A percentile compares a stretch with the other conserved stretches of the same genome.
phyloP scores from a whole-genome alignment of 2,888 invertebrate species.

The Drosophila flavopinicola region DNA sequence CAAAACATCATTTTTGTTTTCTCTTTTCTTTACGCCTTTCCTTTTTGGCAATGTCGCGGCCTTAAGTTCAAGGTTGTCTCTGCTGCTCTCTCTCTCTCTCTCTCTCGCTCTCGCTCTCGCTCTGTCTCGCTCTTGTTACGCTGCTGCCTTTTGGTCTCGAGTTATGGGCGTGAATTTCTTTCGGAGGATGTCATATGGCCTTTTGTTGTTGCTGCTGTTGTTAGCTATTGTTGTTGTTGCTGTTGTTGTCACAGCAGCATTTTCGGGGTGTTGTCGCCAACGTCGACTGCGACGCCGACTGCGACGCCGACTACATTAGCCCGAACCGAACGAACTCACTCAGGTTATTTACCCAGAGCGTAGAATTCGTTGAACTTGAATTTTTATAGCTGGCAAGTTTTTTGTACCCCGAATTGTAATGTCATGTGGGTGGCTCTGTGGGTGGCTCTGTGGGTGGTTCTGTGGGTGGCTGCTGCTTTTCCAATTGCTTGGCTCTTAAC shows the following conservation, averaged over 20 bases:
- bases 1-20: constrained; percentile 34
- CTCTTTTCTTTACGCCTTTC: constrained; percentile 50
- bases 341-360: constrained; percentile 71
- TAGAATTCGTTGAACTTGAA: constrained; percentile 73
- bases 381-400: constrained; percentile 57
- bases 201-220: constrained; percentile 26
- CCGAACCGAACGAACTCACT: too few relatives aligned
- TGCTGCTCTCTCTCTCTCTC: constrained; percentile 24
- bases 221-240: constrained; percentile 13
- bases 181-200: constrained; percentile 58
- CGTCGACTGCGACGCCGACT: constrained; percentile 9
- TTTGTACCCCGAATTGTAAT: constrained; percentile 27
- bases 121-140: constrained; percentile 6
- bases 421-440: constrained; percentile 16
- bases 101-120: constrained; percentile 18
- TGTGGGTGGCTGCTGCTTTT: constrained; percentile 9
- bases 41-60: constrained; percentile 52
- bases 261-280: constrained; percentile 64
- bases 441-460: background rate
- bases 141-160: constrained; percentile 19
- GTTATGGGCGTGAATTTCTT: constrained; percentile 64
- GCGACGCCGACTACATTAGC: constrained; percentile 27
- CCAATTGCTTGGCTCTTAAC: constrained; percentile 6
- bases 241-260: constrained; percentile 21
- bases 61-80: constrained; percentile 71